Evolutionary conservation across 2,113 vertebrate genomes (phyloP).

Genomic region (Camelus dromedarius): DNA sequence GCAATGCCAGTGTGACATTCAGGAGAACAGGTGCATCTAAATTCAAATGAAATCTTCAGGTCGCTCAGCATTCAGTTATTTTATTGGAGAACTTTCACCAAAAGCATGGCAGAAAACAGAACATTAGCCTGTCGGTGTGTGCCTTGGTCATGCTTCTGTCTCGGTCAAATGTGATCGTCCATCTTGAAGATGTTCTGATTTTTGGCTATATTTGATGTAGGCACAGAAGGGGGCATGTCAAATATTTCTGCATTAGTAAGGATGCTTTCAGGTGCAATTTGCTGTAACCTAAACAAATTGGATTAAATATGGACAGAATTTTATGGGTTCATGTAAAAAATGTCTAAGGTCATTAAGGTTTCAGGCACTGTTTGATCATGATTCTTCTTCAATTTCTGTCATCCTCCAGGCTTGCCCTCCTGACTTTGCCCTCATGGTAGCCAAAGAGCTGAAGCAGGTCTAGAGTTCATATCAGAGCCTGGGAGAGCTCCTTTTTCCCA

Average conservation of each 20-base stretch:
- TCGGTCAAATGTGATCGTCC: neutral
- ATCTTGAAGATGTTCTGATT: neutral
- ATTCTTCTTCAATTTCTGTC: neutral
- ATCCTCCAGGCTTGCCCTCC: neutral
- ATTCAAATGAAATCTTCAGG: constrained; percentile 11
- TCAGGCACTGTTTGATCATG: neutral
- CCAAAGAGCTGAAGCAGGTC: neutral
- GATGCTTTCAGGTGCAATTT: neutral
- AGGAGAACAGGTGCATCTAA: neutral
- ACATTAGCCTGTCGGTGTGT: neutral
- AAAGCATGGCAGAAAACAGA: neutral
- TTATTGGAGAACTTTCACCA: neutral
- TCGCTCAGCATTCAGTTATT: neutral
- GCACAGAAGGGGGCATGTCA: neutral
- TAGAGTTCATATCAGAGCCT: neutral
- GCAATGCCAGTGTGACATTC: neutral
- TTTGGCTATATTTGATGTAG: neutral
- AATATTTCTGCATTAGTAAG: neutral
- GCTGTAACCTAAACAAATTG: neutral
- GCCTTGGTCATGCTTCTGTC: neutral
- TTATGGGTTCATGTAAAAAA: neutral
- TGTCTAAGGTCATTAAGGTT: neutral
- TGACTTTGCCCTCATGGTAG: neutral
- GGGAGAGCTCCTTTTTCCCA: neutral
- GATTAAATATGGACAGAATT: neutral